A percentile compares a stretch with the other conserved stretches of the same genome.
Conservation (phyloP, 2,113 vertebrate genomes). For the Alectura lathami region DNA sequence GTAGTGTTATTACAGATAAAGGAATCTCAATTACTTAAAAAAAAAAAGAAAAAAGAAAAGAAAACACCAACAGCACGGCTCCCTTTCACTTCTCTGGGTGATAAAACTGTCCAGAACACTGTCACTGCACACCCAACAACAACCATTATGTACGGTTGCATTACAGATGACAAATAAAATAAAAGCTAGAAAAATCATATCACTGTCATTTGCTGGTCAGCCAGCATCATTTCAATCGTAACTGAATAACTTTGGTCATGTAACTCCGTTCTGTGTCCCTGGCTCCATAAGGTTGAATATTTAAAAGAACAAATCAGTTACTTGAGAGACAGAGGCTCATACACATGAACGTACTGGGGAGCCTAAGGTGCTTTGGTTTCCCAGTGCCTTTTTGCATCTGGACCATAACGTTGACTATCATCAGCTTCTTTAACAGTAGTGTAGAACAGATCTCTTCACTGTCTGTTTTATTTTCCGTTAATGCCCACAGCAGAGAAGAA, state of each 20-base stretch:
- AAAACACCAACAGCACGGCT: background rate
- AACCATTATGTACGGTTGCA: background rate
- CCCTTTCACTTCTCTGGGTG: background rate
- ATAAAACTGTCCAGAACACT: background rate
- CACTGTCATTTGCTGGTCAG: background rate
- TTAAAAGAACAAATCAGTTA: background rate
- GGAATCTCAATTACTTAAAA: background rate
- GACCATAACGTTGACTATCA: background rate
- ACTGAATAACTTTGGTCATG: background rate
- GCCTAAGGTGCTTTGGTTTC: conserved; percentile 16
- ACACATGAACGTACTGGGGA: background rate
- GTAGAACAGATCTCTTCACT: background rate
- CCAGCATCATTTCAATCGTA: background rate
- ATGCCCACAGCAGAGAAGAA: background rate
- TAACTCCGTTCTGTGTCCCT: background rate
- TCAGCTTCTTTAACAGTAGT: conserved; percentile 11
- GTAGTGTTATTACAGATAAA: background rate
- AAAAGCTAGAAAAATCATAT: background rate
- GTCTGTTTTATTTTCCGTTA: conserved; percentile 42
- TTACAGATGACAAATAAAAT: background rate
- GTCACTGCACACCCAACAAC: background rate
- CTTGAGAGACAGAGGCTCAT: background rate
- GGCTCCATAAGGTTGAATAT: background rate
- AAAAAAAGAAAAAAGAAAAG: background rate
- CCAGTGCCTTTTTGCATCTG: background rate